Evolutionary conservation across 2,113 vertebrate species (phyloP), one percentile per base, ranked within the genome.

Genomic region (Corvus moneduloides): DNA sequence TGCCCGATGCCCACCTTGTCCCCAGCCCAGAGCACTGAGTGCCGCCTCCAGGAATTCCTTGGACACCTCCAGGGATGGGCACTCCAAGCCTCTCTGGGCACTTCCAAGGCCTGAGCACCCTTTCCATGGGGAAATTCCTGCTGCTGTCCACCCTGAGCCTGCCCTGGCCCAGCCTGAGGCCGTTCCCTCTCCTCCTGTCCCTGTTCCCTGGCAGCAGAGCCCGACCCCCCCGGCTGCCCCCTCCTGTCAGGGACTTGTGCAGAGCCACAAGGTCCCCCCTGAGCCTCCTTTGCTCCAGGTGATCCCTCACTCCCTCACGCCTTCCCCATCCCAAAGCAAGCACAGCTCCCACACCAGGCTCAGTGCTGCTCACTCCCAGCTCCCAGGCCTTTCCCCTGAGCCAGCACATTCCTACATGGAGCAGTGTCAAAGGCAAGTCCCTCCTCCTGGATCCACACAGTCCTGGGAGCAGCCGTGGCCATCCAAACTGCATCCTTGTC

Each of bases 371-470:
- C 17, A 4, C 32, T 49, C 58, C 6, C 32, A 14, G 56, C 62
- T 74, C 41, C 67, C 3, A 16, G 59, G 24, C 21, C 33, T 21
- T 16, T 9, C 39, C 27, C 41, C 35, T 32, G 41, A 46, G 52
- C 28, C 67, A 52, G 84, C 62, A 32, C 5, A 1, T 13, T 33
- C 4, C 2, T 5, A 30, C 73, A 23, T 0, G 4, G 68, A 72
- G 27, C 28, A 7, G 11, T 0, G 4, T 2, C 55, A 17, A 19
- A 56, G 0, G 2, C 22, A 19, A 27, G 9, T 27, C 55, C 64
- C 24, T 63, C 20, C 54, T 49, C 54, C 28, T 5, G 23, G 2
- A 63, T 0, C 82, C 22, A 4, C 1, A 0, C 5, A 1, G 19
- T 3, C 61, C 27, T 1, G 54, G 39, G 35, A 64, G 61, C 64